Base-by-base conservation (phyloP, 2,797 vertebrate species). In the Myioborus melanocephalus region DNA sequence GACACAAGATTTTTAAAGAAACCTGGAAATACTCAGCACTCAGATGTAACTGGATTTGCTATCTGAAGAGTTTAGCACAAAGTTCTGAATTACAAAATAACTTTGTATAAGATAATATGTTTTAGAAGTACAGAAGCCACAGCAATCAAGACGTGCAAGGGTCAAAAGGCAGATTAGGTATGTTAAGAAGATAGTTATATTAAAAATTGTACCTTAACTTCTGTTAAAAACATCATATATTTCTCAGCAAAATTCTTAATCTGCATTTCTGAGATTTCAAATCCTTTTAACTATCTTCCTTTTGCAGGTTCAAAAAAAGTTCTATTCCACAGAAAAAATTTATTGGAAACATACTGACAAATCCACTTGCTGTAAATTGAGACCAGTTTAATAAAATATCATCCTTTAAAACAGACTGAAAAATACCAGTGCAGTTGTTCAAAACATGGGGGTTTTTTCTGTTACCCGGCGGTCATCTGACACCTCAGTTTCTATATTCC, bases 371-470 rank as follows among this genome's bases (percentile, higher is more conserved):
- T 93, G 61, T 56, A 87, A 90, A 86, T 63, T 50, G 50, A 92
- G 65, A 81, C 17, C 14, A 50, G 44, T 93, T 70, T 84, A 93
- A 63, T 32, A 94, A 96, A 96, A 90, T 49, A 92, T 8, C 2
- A 0, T 86, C 85, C 64, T 87, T 90, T 76, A 75, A 89, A 97
- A 86, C 50, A 60, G 13, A 73, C 82, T 70, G 93, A 34, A 94
- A 92, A 96, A 90, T 46, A 87, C 43, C 80, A 53, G 5, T 86
- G 90, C 44, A 50, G 57, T n/a, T 77, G 43, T 78, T 91, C 47
- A 70, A 83, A 86, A 94, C 8, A 19, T 21, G 34, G 7, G 13
- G 3, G 14, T 70, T 57, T 66, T 50, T 72, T 28, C 39, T 72
- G 46, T 24, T 60, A 65, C 6, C 30, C 7, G 4, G 59, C 4